Conservation (phyloP, 2,113 vertebrate genomes). For the Hippocampus barbouri region DNA sequence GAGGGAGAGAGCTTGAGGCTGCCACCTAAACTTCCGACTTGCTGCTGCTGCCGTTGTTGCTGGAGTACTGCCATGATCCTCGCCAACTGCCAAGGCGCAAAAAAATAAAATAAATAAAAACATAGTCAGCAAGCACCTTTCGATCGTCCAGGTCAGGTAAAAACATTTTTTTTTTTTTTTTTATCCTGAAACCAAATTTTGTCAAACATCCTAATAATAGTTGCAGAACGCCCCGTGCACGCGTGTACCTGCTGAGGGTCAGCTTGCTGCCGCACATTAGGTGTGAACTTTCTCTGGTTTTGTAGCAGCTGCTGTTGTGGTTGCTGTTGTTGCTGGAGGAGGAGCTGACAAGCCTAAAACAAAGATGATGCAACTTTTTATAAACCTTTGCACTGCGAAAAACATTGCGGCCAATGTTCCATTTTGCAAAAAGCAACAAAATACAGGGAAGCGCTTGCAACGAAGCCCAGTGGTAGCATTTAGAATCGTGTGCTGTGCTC, state of each 20-base stretch:
- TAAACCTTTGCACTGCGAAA: background rate
- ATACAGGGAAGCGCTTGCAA: background rate
- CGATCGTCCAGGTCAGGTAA: background rate
- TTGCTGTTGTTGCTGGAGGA: conserved; percentile 84
- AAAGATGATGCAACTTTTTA: background rate
- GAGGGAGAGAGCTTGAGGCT: conserved; percentile 95
- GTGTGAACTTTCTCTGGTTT: conserved; percentile 95
- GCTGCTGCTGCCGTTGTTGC: conserved; percentile 71
- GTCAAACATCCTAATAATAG: background rate
- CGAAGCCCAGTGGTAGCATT: background rate
- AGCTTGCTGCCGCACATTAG: conserved; percentile 89
- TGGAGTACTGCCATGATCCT: conserved; percentile 90
- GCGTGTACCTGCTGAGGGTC: conserved; percentile 87
- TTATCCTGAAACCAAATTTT: background rate
- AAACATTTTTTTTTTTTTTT: no score
- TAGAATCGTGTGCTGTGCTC: background rate
- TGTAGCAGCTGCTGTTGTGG: conserved; percentile 81
- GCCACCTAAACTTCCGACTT: conserved; percentile 70
- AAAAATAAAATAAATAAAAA: background rate
- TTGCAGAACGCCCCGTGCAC: background rate
- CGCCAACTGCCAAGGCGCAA: conserved; percentile 72
- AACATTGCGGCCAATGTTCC: background rate
- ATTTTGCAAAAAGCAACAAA: background rate
- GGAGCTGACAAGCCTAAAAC: conserved; percentile 90
- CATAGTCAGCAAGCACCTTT: background rate